Conservation (phyloP, 2,888 invertebrate species). For the Ptilodon capucinus region DNA sequence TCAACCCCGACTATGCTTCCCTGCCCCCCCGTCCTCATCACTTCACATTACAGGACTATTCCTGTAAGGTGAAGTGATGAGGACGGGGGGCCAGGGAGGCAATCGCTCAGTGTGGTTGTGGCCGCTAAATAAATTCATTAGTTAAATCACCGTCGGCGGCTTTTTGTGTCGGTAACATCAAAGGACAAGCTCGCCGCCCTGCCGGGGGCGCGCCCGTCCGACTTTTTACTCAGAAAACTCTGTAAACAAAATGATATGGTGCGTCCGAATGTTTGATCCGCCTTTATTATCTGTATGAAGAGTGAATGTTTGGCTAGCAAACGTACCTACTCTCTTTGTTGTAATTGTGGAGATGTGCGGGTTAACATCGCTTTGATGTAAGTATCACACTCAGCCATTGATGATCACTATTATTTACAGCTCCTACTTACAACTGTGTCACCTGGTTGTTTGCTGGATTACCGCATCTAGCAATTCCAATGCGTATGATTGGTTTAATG, state of each 20-base stretch:
- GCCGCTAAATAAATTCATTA: conserved; percentile 84
- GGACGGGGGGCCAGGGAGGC: conserved; percentile 40
- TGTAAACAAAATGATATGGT: conserved; percentile 82
- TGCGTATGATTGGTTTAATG: conserved; percentile 2
- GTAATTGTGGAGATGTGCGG: conserved; percentile 56
- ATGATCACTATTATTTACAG: background rate
- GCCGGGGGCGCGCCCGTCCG: conserved; percentile 72
- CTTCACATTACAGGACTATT: no score
- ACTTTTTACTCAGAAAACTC: conserved; percentile 81
- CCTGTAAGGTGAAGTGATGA: conserved; percentile 29
- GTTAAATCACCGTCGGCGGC: conserved; percentile 83
- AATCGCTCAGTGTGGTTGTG: conserved; percentile 66
- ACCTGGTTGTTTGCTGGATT: background rate
- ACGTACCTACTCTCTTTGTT: conserved; percentile 66
- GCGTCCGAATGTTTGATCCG: conserved; percentile 80
- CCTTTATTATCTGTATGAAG: conserved; percentile 78
- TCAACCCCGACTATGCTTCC: no score
- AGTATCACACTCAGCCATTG: no score
- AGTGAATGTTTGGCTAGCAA: conserved; percentile 70
- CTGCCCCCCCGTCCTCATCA: no score
- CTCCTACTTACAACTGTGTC: background rate
- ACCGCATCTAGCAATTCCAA: background rate
- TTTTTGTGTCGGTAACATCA: conserved; percentile 82
- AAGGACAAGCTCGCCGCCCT: conserved; percentile 67
- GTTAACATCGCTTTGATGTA: conserved; percentile 51